Evolutionary conservation across 2,888 invertebrate genomes (phyloP).

Genomic region (Patella ulyssiponensis): DNA sequence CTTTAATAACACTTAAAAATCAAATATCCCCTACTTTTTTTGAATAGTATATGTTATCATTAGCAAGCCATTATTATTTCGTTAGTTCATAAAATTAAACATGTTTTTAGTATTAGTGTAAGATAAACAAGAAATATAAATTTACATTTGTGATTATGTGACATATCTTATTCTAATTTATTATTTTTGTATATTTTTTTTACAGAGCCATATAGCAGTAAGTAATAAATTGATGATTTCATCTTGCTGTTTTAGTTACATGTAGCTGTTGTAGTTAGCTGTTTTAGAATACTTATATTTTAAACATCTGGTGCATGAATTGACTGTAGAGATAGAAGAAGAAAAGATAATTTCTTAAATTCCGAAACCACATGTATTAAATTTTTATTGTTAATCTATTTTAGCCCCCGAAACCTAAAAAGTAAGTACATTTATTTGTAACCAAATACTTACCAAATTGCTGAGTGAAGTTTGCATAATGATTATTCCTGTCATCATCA

Average conservation of each 20-base stretch:
- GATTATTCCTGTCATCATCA: too few species aligned
- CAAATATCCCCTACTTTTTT: too few species aligned
- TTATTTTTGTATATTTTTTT: neutral
- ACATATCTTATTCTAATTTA: neutral
- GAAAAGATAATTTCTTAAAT: neutral
- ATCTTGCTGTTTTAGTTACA: neutral
- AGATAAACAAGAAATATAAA: too few species aligned
- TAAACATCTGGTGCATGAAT: neutral
- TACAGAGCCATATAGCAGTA: constrained; percentile 4
- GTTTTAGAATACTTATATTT: too few species aligned
- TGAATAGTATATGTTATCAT: too few species aligned
- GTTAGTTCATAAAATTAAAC: too few species aligned
- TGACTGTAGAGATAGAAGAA: neutral
- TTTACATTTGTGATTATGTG: neutral
- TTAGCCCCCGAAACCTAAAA: constrained; percentile 23
- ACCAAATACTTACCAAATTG: neutral
- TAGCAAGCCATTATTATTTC: too few species aligned
- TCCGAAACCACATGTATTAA: neutral
- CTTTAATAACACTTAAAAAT: too few species aligned
- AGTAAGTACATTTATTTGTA: constrained; percentile 9
- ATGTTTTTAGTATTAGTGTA: too few species aligned
- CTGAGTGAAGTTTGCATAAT: too few species aligned
- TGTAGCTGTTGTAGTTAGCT: too few species aligned
- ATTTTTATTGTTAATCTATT: constrained; percentile 17
- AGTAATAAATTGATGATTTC: neutral